Base-by-base conservation (phyloP, 2,113 vertebrate genomes). In the Anas platyrhynchos region DNA sequence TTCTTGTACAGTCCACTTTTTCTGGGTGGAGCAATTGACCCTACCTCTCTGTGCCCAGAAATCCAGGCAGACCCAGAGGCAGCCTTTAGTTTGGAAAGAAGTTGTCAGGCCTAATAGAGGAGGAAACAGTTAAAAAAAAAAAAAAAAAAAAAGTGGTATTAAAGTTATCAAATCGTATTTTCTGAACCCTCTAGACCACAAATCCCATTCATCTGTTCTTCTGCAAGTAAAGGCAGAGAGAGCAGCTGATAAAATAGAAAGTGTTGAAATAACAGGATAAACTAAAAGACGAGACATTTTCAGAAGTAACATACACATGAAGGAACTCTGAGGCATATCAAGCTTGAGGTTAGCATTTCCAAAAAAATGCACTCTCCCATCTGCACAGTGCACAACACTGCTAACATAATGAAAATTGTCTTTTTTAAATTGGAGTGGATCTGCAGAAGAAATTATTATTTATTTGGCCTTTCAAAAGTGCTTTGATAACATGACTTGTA, bases 401-500 rank as follows among this genome's bases (percentile, higher is more conserved):
- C 56, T 84, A 92, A 75, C 23, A 38, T 48, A 78, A 86, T 20
- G 16, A 96, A 93, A 94, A 91, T 83, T 52, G 1, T 44, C 14
- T 82, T 91, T 89, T 78, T 84, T 1, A 87, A 91, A 43, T 96
- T 66, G 22, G 80, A 87, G 34, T 17, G 55, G 8, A 55, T 68
- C 43, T 3, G 2, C 66, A 68, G 54, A 80, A 94, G 26, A 82
- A 58, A 86, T 54, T 29, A 63, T 59, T 88, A 93, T 78, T 94
- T 94, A 93, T 71, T n/a, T 81, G 76, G 88, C 71, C 77, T 91
- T 94, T 91, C 58, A 50, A 62, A 94, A 74, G 32, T 67, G 31
- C 75, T 92, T 86, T 86, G 67, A 89, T 55, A 91, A 90, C 4
- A 29, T 63, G 62, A 90, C 77, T 86, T 79, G 62, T 20, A 58